Conservation (phyloP, 2,888 invertebrate genomes). For the Parnassius apollo region DNA sequence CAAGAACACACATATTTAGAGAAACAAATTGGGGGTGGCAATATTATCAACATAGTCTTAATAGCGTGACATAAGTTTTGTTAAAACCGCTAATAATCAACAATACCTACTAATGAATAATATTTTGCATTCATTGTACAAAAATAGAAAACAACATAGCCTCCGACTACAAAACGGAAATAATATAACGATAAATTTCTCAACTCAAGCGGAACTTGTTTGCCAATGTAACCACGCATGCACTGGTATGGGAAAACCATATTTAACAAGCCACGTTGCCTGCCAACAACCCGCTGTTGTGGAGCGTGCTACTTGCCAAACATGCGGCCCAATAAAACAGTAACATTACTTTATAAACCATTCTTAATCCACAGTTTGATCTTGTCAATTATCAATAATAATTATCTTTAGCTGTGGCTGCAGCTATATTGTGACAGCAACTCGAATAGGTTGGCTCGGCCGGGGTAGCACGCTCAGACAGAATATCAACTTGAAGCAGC, state of each 20-base stretch:
- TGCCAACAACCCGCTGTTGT: constrained; percentile 22
- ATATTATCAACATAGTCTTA: too few relatives aligned
- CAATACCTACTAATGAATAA: neutral
- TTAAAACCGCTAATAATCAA: too few relatives aligned
- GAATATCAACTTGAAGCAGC: too few relatives aligned
- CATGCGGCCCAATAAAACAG: constrained; percentile 22
- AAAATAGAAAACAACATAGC: neutral
- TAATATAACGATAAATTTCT: constrained; percentile 24
- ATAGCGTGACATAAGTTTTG: too few relatives aligned
- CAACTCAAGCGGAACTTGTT: constrained; percentile 16
- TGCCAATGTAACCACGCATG: constrained; percentile 21
- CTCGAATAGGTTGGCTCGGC: too few relatives aligned
- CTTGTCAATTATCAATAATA: too few relatives aligned
- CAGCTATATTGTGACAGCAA: too few relatives aligned
- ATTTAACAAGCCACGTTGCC: constrained; percentile 25
- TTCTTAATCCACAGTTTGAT: neutral
- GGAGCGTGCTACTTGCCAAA: constrained; percentile 20
- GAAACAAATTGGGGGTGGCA: too few relatives aligned
- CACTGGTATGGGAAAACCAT: constrained; percentile 24
- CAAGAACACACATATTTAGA: too few relatives aligned
- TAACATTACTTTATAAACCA: constrained; percentile 2
- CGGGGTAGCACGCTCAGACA: too few relatives aligned
- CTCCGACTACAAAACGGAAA: constrained; percentile 15
- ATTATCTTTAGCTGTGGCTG: too few relatives aligned
- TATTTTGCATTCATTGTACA: neutral